Base-by-base conservation (phyloP, 2,113 vertebrate species). In the Argyrosomus japonicus region DNA sequence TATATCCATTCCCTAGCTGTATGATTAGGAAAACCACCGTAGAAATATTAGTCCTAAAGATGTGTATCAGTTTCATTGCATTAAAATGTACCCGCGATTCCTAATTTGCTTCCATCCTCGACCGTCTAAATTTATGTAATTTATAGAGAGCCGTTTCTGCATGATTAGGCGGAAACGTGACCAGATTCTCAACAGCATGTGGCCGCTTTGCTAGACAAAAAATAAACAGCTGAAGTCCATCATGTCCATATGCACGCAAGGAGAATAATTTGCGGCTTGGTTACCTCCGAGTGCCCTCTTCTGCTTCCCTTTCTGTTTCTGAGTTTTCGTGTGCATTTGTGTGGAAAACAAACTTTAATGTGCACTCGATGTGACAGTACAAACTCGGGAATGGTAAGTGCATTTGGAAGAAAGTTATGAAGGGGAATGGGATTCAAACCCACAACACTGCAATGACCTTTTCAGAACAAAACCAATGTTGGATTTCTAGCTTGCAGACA, bases 81-180 rank as follows among this genome's bases (percentile, higher is more conserved):
- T 21, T 14, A n/a, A 75, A 56, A 63, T 45, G 29, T 36, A 47
- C 53, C 68, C 45, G 1, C 17, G 64, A 51, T 32, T 32, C 36
- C 53, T 68, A 21, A 57, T 81, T 74, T 58, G 32, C 19, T 72
- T 63, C 68, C 45, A 45, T 47, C 57, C 4, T 12, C 17, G 1
- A 21, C 21, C 14, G 18, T 67, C 67, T 53, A 62, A 79, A 72
- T 77, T 9, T 47, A 64, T 75, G 27, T 45, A 32, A 72, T 78
- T 84, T 80, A 64, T 53, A 7, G 69, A 43, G 63, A 69, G 65
- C 50, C 11, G 47, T 53, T 84, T 82, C 69, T 79, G 79, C 76
- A 18, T 65, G 74, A 86, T 73, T 73, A 70, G 60, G 25, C 76
- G 58, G 61, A 63, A 74, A 75, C 69, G 78, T 89, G 86, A 84